phyloP scores from a whole-genome alignment of 2,888 invertebrate genomes.

The Drosophila tripunctata region DNA sequence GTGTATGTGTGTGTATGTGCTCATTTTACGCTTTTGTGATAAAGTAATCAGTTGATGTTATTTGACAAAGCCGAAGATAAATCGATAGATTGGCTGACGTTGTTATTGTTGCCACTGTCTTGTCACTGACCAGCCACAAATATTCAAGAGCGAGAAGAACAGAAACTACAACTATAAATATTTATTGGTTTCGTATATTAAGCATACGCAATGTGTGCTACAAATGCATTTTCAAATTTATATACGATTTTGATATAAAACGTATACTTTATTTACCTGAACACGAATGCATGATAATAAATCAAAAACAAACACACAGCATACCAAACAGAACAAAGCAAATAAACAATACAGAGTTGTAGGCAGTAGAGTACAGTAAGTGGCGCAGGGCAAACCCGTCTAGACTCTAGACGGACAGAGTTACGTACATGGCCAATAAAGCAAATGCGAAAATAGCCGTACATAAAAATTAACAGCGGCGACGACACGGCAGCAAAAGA shows the following conservation, averaged over 20 bases:
- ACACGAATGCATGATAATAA: constrained; percentile 38
- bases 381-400: constrained; percentile 4
- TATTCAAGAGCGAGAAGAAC: neutral
- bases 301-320: constrained; percentile 39
- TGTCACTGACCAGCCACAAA: constrained; percentile 63
- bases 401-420: constrained; percentile 5
- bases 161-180: constrained; percentile 36
- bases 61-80: constrained; percentile 69
- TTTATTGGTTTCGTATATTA: constrained; percentile 61
- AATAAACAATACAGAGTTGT: constrained; percentile 18
- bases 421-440: constrained; percentile 65
- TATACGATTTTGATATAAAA: constrained; percentile 44
- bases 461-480: constrained; percentile 73
- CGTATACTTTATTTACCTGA: constrained; percentile 55
- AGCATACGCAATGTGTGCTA: constrained; percentile 29
- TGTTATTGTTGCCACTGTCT: constrained; percentile 13
- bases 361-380: constrained; percentile 12
- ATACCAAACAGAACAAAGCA: constrained; percentile 23
- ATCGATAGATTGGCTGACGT: constrained; percentile 59
- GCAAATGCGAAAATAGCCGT: constrained; percentile 69
- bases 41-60: constrained; percentile 80
- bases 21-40: constrained; percentile 76
- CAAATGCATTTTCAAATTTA: constrained; percentile 49
- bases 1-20: constrained; percentile 29
- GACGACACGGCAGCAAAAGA: constrained; percentile 68